Evolutionary conservation across 2,113 vertebrate species (phyloP).

Genomic region (Kobus ellipsiprymnus): DNA sequence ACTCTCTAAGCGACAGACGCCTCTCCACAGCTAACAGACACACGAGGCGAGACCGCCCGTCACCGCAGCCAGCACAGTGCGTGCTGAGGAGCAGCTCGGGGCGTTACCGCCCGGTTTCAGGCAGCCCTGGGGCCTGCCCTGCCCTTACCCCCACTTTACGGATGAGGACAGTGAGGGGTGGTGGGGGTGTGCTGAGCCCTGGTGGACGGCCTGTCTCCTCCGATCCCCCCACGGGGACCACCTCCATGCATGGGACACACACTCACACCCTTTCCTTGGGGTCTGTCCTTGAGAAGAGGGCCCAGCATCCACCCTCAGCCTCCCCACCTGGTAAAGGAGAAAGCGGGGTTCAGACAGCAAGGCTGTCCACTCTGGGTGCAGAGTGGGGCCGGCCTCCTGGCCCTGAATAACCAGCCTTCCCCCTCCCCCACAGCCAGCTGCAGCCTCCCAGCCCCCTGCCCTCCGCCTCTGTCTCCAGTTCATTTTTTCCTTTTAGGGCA

Average conservation of each 20-base stretch:
- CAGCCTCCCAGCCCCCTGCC: neutral
- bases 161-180: neutral
- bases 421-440: neutral
- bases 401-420: neutral
- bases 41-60: neutral
- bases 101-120: neutral
- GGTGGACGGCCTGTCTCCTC: fast-evolving
- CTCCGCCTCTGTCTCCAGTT: neutral
- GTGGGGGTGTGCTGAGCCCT: neutral
- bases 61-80: neutral
- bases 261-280: no score
- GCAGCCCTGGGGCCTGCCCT: neutral
- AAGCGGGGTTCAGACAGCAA: neutral
- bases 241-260: neutral
- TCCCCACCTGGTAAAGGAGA: neutral
- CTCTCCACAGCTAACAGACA: neutral
- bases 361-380: neutral
- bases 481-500: conserved; percentile 29
- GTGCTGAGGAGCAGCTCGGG: neutral
- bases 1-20: neutral
- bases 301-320: fast-evolving
- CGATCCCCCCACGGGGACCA: neutral
- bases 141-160: neutral
- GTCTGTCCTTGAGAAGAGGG: neutral
- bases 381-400: neutral